phyloP scores from a whole-genome alignment of 2,888 invertebrate species.

The Pseudoips prasinana region DNA sequence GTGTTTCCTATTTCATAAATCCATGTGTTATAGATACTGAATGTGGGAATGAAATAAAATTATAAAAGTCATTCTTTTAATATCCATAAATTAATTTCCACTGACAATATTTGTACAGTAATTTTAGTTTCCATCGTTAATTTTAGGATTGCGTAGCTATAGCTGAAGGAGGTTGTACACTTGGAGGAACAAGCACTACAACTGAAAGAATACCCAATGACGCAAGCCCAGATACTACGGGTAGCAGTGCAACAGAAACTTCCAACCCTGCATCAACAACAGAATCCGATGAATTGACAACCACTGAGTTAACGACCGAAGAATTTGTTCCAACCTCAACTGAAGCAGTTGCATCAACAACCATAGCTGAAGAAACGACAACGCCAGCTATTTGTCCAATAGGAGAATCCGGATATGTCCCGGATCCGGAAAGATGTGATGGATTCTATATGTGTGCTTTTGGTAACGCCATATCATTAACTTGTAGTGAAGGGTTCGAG shows the following conservation, averaged over 20 bases:
- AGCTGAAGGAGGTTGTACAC: slow-evolving; percentile 6
- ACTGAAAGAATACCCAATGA: not conserved
- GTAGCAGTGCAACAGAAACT: not conserved
- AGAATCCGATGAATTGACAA: not conserved
- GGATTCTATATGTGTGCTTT: slow-evolving; percentile 36
- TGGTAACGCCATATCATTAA: slow-evolving; percentile 24
- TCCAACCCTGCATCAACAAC: not conserved
- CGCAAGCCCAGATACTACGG: too few relatives aligned
- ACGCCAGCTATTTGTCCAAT: slow-evolving; percentile 28
- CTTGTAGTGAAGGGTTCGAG: slow-evolving; percentile 32
- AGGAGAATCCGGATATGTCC: slow-evolving; percentile 33
- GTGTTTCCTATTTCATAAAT: too few relatives aligned
- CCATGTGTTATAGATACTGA: too few relatives aligned
- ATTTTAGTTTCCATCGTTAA: too few relatives aligned
- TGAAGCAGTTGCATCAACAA: not conserved
- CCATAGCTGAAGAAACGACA: not conserved
- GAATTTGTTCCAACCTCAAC: not conserved
- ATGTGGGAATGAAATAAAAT: too few relatives aligned
- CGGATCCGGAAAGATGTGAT: slow-evolving; percentile 39
- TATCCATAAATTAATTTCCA: too few relatives aligned
- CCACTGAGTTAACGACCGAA: not conserved
- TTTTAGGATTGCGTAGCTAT: slow-evolving; percentile 4
- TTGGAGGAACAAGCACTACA: not conserved
- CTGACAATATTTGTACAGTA: too few relatives aligned
- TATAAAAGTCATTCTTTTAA: too few relatives aligned